A percentile compares a stretch with the other conserved stretches of the same genome.
These are phyloP conservation scores for Spodoptera exigua DNA, from an alignment of 2,888 invertebrate genomes.

Conservation along the genomic window DNA sequence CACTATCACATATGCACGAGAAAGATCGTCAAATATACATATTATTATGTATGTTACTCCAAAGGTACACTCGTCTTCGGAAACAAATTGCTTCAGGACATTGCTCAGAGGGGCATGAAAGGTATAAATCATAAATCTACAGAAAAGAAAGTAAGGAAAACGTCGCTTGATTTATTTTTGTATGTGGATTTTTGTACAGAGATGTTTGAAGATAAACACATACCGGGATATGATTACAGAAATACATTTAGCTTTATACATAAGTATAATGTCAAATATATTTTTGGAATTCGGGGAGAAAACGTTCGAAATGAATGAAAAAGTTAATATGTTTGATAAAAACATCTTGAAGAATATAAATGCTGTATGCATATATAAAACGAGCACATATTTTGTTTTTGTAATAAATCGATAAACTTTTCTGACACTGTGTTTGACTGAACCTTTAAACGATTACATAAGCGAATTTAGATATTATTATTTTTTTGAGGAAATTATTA, in stretches of 20 bases:
- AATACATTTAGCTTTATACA: conserved; percentile 5
- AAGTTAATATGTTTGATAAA: too few species aligned
- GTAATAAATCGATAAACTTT: too few species aligned
- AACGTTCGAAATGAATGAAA: too few species aligned
- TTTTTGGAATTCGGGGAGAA: too few species aligned
- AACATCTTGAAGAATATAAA: too few species aligned
- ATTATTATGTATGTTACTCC: too few species aligned
- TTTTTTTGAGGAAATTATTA: too few species aligned
- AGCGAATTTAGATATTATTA: too few species aligned
- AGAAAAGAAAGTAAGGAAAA: conserved; percentile 19
- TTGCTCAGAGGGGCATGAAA: conserved; percentile 24
- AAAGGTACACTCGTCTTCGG: background rate
- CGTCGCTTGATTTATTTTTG: conserved; percentile 32
- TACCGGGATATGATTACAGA: background rate
- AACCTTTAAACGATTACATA: too few species aligned
- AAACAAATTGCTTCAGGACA: conserved; percentile 23
- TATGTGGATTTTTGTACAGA: background rate
- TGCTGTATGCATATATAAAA: background rate
- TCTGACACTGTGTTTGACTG: too few species aligned
- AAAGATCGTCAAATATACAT: too few species aligned
- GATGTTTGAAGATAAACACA: conserved; percentile 39
- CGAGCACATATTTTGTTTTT: conserved; percentile 29
- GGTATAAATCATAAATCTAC: conserved; percentile 41
- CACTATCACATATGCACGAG: too few species aligned
- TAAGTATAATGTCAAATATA: background rate